These are phyloP conservation scores for Corticium candelabrum DNA, from an alignment of 37 sponge, comb jelly and placozoan genomes.

Conservation along the genomic window DNA sequence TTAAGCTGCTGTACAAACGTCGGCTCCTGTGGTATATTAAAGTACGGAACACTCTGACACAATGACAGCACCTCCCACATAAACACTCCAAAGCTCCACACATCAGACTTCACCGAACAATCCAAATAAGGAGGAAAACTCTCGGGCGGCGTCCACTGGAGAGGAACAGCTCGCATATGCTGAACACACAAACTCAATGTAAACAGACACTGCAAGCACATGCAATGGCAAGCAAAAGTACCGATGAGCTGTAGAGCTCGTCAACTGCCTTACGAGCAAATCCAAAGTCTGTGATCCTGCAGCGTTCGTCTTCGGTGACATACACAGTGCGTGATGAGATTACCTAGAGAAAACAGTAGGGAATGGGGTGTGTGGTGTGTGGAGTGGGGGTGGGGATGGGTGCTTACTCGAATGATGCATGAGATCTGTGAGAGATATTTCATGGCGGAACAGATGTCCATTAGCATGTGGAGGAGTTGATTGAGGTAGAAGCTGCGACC, in stretches of 20 bases:
- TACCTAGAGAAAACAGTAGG: neutral
- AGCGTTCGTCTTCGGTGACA: neutral
- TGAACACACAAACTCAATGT: neutral
- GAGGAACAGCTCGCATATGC: neutral
- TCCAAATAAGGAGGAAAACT: neutral
- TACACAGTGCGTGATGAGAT: neutral
- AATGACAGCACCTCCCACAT: neutral
- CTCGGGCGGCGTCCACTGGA: slow-evolving; percentile 1
- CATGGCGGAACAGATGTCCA: neutral
- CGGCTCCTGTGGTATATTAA: neutral
- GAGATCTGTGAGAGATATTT: neutral
- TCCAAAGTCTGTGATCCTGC: neutral
- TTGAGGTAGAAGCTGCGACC: neutral
- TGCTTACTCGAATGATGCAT: neutral
- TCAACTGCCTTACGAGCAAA: neutral
- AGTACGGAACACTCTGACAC: neutral
- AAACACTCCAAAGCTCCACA: neutral
- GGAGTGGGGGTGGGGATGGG: too few species aligned
- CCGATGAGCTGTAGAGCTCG: neutral
- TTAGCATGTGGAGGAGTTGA: neutral
- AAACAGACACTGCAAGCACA: too few species aligned
- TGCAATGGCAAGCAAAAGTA: too few species aligned
- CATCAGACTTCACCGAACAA: neutral
- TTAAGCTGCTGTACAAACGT: neutral
- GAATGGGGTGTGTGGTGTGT: too few species aligned